Evolutionary conservation across 2,888 invertebrate species (phyloP), one percentile per base, ranked within the genome.

Genomic region (Carcina quercana): DNA sequence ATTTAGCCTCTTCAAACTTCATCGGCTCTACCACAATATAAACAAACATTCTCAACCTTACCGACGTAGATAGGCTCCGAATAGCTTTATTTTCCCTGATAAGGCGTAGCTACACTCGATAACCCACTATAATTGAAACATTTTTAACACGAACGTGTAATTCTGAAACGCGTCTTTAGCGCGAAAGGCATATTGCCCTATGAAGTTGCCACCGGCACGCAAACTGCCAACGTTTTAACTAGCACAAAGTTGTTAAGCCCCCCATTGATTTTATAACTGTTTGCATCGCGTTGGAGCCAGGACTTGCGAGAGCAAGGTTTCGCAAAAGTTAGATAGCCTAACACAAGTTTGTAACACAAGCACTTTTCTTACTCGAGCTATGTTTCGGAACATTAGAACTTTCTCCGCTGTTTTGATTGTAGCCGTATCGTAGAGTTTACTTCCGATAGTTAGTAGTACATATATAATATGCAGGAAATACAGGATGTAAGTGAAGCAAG

Each of bases 191-290:
- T 19, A 31, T 22, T 28, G 20, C 32, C 28, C 14, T 28, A 25
- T 28, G 28, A 48, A 53, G 46, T 54, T 52, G 45, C 53, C 48
- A 48, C 44, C 45, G 48, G 53, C 63, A 61, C 60, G 61, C 59
- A 38, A 65, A 62, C 64, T 65, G 63, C 59, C 55, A 56, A 58
- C 55, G 40, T 53, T 63, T 63, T 63, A 67, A 67, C 66, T 61
- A 59, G 61, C 55, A 50, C 62, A 59, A 67, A 68, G 61, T 62
- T 50, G 62, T 67, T 69, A 58, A 61, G 56, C 53, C 53, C 53
- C 49, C 57, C 68, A 64, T 67, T 67, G 71, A 68, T 72, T 72
- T 66, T 69, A 59, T 66, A 68, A 65, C 55, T 47, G 53, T 47
- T 47, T 50, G 48, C 42, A 43, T 43, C 43, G 48, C 42, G 51